These are phyloP conservation scores for Choristoneura rosaceana DNA, from an alignment of 2,888 invertebrate species.

Conservation along the genomic window DNA sequence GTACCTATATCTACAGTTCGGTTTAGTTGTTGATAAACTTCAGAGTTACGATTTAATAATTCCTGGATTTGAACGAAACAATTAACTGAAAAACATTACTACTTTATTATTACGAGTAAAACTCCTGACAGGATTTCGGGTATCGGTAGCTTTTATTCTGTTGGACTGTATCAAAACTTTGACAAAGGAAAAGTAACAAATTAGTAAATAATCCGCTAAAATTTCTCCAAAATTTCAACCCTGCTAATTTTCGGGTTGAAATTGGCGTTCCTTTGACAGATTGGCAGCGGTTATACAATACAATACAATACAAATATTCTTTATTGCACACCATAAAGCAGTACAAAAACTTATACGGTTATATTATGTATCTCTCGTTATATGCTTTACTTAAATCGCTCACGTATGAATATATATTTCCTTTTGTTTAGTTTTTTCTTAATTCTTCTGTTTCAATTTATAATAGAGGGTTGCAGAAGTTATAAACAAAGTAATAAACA, in stretches of 20 bases:
- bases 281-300: neutral
- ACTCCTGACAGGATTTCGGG: conserved; percentile 51
- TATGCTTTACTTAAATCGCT: neutral
- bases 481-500: no score
- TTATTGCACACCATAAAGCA: no score
- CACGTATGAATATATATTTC: no score
- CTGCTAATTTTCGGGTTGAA: neutral
- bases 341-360: no score
- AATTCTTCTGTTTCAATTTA: no score
- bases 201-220: neutral
- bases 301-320: no score
- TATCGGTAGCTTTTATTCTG: conserved; percentile 48
- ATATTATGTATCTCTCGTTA: neutral
- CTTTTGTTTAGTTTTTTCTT: no score
- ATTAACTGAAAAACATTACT: conserved; percentile 25
- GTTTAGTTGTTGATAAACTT: no score
- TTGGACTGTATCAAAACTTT: conserved; percentile 23
- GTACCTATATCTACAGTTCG: no score
- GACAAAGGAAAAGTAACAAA: conserved; percentile 1
- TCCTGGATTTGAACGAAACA: neutral
- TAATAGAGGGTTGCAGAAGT: no score
- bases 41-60: no score
- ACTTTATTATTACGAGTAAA: conserved; percentile 67
- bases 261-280: neutral
- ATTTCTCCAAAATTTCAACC: neutral